Evolutionary conservation across 2,113 vertebrate species (phyloP), one percentile per base, ranked within the genome.

Genomic region (Corydoras sp.): DNA sequence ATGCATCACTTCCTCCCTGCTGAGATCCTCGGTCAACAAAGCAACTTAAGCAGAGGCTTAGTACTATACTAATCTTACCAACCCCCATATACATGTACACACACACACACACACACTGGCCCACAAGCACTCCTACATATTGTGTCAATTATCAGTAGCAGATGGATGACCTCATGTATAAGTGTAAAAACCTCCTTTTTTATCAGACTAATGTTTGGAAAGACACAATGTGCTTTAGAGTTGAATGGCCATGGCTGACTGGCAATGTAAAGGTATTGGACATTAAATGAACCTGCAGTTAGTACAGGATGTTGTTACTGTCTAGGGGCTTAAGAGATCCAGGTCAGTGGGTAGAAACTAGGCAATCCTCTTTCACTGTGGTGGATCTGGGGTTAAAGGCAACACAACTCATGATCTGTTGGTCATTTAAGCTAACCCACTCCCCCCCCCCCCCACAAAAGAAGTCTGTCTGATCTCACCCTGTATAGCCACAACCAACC

Each of bases 281-380:
- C 59, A 48, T 18, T 68, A 43, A 61, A 54, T 71, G 13, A 11
- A 67, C 62, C 29, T 18, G 14, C 14, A 53, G 62, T 77, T 74
- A 75, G 54, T 18, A 68, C 59, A 63, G 72, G 64, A 74, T 58
- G 75, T 74, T 76, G 53, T 49, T 55, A 5, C 59, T 60, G 73
- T 75, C 75, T 76, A 49, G 55, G 71, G 73, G 83, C 76, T 84
- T 83, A 83, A 67, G n/a, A 58, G 72, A 83, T 82, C 64, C 78
- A 78, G 80, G 80, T 78, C 76, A 78, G 51, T 76, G 63, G 55
- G 69, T 65, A 71, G 71, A 75, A 50, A 51, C 76, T 65, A 65
- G 32, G 30, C 68, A 74, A 62, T 69, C 68, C 64, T 58, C 62
- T 64, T 55, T 55, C 58, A 32, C 69, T 72, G 3, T 24, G 64